These are phyloP conservation scores for Syrrhaptes paradoxus DNA, from an alignment of 2,113 vertebrate species.

Conservation along the genomic window DNA sequence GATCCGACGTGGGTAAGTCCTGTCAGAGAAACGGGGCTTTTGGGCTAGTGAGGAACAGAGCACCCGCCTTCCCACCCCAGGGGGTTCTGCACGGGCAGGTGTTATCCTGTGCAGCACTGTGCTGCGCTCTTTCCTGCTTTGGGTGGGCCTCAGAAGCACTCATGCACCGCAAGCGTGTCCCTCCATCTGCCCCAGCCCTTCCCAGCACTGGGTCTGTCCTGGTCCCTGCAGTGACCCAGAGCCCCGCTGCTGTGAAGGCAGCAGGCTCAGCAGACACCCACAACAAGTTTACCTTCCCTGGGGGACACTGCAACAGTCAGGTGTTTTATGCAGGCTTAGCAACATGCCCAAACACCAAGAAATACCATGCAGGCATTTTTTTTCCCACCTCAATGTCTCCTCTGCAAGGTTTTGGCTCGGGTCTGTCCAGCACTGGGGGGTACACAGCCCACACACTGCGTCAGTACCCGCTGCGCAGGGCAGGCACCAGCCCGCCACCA, in stretches of 20 bases:
- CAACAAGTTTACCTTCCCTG: not conserved
- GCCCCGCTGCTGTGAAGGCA: not conserved
- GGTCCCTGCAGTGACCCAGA: not conserved
- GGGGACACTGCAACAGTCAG: no score
- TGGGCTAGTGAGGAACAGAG: not conserved
- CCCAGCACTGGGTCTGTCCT: not conserved
- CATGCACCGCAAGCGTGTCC: rapidly evolving
- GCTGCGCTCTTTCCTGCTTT: not conserved
- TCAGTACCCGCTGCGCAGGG: not conserved
- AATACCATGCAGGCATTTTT: not conserved
- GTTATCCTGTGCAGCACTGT: not conserved
- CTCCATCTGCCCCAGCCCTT: not conserved
- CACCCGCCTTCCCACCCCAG: not conserved
- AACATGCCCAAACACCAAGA: not conserved
- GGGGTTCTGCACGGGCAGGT: not conserved
- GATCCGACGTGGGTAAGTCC: not conserved
- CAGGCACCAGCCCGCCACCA: not conserved
- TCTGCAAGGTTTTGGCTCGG: not conserved
- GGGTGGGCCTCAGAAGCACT: not conserved
- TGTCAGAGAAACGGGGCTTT: not conserved
- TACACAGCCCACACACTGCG: not conserved
- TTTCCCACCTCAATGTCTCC: not conserved
- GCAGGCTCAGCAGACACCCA: not conserved
- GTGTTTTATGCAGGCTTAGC: not conserved
- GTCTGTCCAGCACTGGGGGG: not conserved